Conservation (phyloP, 2,888 invertebrate genomes). For the Amitus sp. region DNA sequence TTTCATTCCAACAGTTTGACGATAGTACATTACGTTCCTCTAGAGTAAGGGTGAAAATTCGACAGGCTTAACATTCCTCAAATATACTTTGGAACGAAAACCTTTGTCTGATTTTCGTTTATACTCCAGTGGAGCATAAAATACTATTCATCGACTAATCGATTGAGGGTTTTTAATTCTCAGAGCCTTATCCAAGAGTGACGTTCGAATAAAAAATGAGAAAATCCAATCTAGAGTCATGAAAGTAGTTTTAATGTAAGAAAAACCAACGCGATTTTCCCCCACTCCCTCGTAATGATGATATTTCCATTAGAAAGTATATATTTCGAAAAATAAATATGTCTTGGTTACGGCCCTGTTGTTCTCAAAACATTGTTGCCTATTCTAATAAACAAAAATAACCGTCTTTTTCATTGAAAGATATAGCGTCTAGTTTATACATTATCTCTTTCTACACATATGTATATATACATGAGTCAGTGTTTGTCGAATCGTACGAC, state of each 20-base stretch:
- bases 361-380: constrained; percentile 4
- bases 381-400: constrained; percentile 35
- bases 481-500: background rate
- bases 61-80: too few relatives aligned
- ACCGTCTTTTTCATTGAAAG: constrained; percentile 19
- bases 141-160: too few relatives aligned
- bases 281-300: background rate
- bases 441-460: constrained; percentile 34
- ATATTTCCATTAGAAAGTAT: constrained; percentile 3
- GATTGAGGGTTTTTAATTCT: too few relatives aligned
- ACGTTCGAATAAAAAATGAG: background rate
- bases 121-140: too few relatives aligned
- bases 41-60: too few relatives aligned
- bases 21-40: too few relatives aligned
- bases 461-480: constrained; percentile 24
- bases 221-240: background rate
- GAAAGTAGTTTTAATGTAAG: background rate
- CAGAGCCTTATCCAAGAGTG: constrained; percentile 30
- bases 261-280: background rate
- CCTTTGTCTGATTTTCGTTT: too few relatives aligned
- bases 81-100: too few relatives aligned
- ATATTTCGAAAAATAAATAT: constrained; percentile 5
- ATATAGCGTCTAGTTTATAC: constrained; percentile 41
- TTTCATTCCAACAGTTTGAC: too few relatives aligned
- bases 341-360: constrained; percentile 1